phyloP scores from a whole-genome alignment of 2,888 invertebrate genomes.

The Coelopa pilipes region DNA sequence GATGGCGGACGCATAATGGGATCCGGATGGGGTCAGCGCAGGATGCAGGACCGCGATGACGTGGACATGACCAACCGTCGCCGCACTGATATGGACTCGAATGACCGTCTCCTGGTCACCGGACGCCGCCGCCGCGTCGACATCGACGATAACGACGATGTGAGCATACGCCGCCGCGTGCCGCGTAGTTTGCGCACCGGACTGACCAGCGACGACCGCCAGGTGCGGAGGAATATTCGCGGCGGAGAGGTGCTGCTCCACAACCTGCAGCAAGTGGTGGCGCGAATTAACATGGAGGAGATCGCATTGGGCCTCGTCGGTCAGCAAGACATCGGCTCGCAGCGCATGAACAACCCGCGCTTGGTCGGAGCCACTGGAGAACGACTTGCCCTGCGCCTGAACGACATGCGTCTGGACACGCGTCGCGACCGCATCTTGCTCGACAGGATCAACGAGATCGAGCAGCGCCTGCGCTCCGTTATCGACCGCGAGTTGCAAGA shows the following conservation, averaged over 20 bases:
- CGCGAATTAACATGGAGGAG: conserved; percentile 80
- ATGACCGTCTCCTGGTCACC: conserved; percentile 3
- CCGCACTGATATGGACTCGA: not conserved
- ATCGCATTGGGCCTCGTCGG: conserved; percentile 71
- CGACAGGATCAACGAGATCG: conserved; percentile 46
- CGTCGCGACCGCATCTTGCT: conserved; percentile 45
- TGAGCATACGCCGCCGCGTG: conserved; percentile 40
- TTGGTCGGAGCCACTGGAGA: conserved; percentile 65
- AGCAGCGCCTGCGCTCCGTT: conserved; percentile 43
- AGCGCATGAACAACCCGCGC: conserved; percentile 72
- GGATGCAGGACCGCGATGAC: not conserved
- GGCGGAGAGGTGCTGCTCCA: conserved; percentile 74
- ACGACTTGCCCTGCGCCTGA: conserved; percentile 48
- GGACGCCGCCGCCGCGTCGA: not conserved
- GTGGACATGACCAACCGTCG: not conserved
- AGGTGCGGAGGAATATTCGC: conserved; percentile 65
- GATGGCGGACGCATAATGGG: conserved; percentile 36
- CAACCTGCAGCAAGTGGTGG: conserved; percentile 74
- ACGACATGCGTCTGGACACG: conserved; percentile 47
- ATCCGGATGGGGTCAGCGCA: conserved; percentile 46
- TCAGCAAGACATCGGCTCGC: conserved; percentile 65
- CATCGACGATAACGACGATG: not conserved
- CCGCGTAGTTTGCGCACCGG: conserved; percentile 48
- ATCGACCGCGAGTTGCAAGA: conserved; percentile 40
- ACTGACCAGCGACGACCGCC: conserved; percentile 33